Conservation (phyloP, 2,888 invertebrate genomes). For the Dynastes maya region DNA sequence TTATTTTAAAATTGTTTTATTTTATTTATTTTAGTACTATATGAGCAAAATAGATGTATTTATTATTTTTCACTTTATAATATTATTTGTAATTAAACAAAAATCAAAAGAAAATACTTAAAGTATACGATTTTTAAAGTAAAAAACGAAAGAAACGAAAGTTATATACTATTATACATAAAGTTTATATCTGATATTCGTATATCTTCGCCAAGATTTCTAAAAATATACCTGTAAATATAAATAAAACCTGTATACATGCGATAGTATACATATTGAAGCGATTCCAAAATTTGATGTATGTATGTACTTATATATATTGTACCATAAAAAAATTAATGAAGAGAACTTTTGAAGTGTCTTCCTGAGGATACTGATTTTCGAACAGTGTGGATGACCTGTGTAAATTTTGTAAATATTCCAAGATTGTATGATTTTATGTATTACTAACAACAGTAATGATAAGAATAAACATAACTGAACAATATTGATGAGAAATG, state of each 20-base stretch:
- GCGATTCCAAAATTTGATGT: conserved; percentile 13
- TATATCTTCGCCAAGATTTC: conserved; percentile 13
- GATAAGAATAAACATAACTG: not conserved
- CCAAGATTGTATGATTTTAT: conserved; percentile 17
- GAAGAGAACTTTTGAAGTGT: not conserved
- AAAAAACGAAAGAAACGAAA: not conserved
- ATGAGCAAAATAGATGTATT: no score
- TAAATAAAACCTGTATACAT: conserved; percentile 20
- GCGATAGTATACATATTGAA: conserved; percentile 16
- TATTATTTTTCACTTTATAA: no score
- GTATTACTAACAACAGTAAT: conserved; percentile 1
- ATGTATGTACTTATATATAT: conserved; percentile 21
- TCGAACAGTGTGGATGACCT: not conserved
- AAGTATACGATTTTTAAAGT: conserved; percentile 11
- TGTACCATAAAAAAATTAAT: not conserved
- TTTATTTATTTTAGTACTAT: no score
- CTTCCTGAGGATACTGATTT: conserved; percentile 14
- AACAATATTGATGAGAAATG: not conserved
- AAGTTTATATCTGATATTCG: conserved; percentile 21
- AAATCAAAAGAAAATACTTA: conserved; percentile 6
- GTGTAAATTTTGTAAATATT: conserved; percentile 44
- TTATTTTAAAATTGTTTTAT: conserved; percentile 72
- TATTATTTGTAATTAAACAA: not conserved
- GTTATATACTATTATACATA: conserved; percentile 11
- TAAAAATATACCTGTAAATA: conserved; percentile 39